Percentiles rank a stretch among this genome's conserved stretches.
Evolutionary conservation across 2,797 vertebrate species (phyloP).

Genomic region (Characodon lateralis): DNA sequence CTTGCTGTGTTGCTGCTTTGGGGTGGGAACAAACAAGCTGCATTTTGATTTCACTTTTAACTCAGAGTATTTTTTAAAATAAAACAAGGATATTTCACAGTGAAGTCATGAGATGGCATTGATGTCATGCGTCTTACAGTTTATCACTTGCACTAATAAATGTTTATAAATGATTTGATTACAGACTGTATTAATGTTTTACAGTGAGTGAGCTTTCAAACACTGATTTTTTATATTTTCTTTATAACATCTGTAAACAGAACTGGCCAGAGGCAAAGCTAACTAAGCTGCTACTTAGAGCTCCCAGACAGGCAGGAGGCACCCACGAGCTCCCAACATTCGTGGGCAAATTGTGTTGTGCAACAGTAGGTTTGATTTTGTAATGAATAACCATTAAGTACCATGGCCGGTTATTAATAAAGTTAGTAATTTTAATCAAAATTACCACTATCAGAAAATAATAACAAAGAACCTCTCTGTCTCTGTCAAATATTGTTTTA

Average conservation of each 20-base stretch:
- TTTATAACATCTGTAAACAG: neutral
- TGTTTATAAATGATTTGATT: neutral
- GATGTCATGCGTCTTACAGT: slow-evolving; percentile 1
- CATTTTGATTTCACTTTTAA: slow-evolving; percentile 23
- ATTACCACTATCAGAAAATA: no score
- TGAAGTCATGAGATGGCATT: neutral
- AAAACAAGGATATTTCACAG: slow-evolving; percentile 15
- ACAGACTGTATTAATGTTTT: slow-evolving; percentile 8
- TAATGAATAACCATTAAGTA: neutral
- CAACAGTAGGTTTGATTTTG: neutral
- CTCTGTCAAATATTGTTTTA: no score
- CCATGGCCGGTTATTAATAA: no score
- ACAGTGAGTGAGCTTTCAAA: neutral
- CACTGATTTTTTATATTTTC: neutral
- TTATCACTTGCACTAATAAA: neutral
- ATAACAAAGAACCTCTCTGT: no score
- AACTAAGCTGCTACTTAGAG: neutral
- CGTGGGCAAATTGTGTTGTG: neutral
- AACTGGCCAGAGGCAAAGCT: neutral
- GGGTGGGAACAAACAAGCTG: neutral
- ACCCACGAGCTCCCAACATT: neutral
- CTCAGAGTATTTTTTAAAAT: slow-evolving; percentile 28
- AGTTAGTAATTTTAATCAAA: no score
- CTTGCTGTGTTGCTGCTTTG: neutral
- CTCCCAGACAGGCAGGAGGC: neutral